Evolutionary conservation across 2,888 invertebrate genomes (phyloP), one percentile per base, ranked within the genome.

Genomic region (Gibbula magus): DNA sequence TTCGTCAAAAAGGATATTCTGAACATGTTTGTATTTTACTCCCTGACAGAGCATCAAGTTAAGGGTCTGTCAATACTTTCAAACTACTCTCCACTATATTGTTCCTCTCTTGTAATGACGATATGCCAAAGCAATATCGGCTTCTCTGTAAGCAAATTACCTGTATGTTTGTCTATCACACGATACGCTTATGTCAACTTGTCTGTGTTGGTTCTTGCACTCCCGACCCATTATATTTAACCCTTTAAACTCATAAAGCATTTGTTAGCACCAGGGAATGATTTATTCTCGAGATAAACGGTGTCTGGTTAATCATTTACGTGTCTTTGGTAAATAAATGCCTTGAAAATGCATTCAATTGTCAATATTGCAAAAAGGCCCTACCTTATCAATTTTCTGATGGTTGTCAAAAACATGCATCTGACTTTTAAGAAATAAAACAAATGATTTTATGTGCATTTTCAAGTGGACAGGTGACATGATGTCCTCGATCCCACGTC

Each of bases 1-100:
- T 39, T 70, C 70, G 70, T 70, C 32, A 35, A 39, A 70, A 70
- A 70, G 70, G 70, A 70, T 39, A 70, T 70, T 18, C 20, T 18
- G 70, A 35, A n/a, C 39, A 20, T 70, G 39, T 70, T 70, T 70
- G 70, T 70, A 35, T 39, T 70, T 35, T 29, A 70, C 70, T 35
- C 29, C 13, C 16, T 70, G 70, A 20, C 70, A 39, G 35, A 10
- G 20, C 22, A 29, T 13, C 8, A n/a, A 39, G 39, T 70, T 70
- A 70, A 20, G 39, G 39, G 70, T 70, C 20, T 29, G 39, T 39
- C 29, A 70, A 70, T 35, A 70, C 70, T 35, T 70, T 39, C 35
- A 20, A 35, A 70, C 35, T 45, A 45, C 45, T 10, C 45, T 45
- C 45, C 1, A 13, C 45, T 45, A 45, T 45, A 45, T 45, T 45